Conservation (phyloP, 2,797 vertebrate species). For the Alectoris magna region DNA sequence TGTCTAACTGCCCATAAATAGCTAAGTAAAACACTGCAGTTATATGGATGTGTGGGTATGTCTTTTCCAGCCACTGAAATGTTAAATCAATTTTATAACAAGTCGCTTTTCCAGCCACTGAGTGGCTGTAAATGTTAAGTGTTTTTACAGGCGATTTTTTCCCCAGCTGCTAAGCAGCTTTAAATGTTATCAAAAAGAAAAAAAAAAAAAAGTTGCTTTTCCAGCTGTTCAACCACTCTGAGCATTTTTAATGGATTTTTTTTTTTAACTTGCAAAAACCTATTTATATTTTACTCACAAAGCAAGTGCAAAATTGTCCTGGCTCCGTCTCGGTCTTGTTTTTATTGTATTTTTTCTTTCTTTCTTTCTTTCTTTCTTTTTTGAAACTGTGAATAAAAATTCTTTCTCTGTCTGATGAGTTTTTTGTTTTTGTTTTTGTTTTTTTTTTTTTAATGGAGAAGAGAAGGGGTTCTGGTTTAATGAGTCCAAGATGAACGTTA, state of each 20-base stretch:
- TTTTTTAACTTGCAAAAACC: conserved; percentile 75
- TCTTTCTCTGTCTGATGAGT: conserved; percentile 70
- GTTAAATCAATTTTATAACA: conserved; percentile 85
- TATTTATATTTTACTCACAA: conserved; percentile 84
- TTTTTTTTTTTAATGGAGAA: conserved; percentile 23
- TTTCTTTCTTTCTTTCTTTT: conserved; percentile 23
- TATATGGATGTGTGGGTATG: conserved; percentile 62
- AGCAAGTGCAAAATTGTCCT: conserved; percentile 83
- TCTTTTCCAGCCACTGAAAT: conserved; percentile 80
- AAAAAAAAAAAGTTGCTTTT: conserved; percentile 66
- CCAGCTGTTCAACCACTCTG: conserved; percentile 79
- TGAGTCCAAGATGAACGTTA: conserved; percentile 81
- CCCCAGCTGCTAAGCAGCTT: conserved; percentile 81
- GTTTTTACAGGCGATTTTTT: conserved; percentile 82
- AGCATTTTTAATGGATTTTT: conserved; percentile 78
- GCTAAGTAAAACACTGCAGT: conserved; percentile 67
- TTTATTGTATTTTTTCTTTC: conserved; percentile 75
- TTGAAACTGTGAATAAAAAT: conserved; percentile 78
- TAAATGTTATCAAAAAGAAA: conserved; percentile 73
- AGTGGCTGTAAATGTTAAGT: conserved; percentile 84
- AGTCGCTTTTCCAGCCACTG: conserved; percentile 82
- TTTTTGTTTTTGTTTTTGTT: not conserved
- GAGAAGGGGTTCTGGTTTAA: conserved; percentile 75
- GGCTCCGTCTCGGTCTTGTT: conserved; percentile 76
- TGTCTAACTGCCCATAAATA: conserved; percentile 71